phyloP scores from a whole-genome alignment of 1,140 invertebrate genomes.

The Teleopsis dalmanni region DNA sequence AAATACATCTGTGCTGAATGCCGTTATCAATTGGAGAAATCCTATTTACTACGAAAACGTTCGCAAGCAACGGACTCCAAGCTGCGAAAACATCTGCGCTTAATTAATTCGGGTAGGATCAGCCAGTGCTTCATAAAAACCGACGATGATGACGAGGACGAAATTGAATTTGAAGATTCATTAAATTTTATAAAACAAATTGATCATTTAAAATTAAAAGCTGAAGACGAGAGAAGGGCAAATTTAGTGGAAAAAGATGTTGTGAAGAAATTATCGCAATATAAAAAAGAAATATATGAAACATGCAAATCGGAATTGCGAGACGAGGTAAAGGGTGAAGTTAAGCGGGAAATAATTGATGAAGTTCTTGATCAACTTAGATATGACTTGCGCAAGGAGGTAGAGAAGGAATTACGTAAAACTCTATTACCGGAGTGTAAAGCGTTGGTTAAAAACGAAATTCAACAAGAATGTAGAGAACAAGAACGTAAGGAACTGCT shows the following conservation, averaged over 20 bases:
- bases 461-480: constrained; percentile 24
- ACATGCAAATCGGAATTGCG: no score
- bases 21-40: constrained; percentile 61
- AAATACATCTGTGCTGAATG: constrained; percentile 63
- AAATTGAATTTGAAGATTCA: constrained; percentile 36
- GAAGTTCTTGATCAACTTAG: background rate
- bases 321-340: no score
- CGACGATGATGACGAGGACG: constrained; percentile 28
- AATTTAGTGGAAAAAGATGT: no score
- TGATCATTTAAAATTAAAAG: no score
- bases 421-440: no score
- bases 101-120: constrained; percentile 41
- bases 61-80: constrained; percentile 62
- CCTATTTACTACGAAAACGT: constrained; percentile 66
- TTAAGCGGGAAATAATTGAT: background rate
- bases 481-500: constrained; percentile 25
- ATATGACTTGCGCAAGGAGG: constrained; percentile 19
- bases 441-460: no score
- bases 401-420: no score
- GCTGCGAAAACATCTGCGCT: constrained; percentile 56
- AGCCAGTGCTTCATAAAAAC: constrained; percentile 29
- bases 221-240: no score
- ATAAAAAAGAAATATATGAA: no score
- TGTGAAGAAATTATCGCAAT: no score
- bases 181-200: constrained; percentile 24